Evolutionary conservation across 1,140 invertebrate genomes (phyloP), one percentile per base, ranked within the genome.

Genomic region (Anoplophora glabripennis): DNA sequence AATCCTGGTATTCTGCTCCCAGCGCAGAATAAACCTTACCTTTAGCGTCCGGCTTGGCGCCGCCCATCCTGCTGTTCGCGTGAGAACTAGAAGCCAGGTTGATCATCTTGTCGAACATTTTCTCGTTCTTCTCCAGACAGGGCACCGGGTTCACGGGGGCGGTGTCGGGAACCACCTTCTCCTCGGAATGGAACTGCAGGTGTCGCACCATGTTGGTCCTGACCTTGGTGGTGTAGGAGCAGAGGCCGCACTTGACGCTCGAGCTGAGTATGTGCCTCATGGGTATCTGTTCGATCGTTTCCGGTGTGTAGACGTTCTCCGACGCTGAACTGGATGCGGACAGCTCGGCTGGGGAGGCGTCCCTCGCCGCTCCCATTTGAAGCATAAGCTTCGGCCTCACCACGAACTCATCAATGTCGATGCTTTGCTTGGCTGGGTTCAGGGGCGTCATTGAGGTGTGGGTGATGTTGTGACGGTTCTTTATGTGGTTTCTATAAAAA

Each of bases 91-190:
- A 83, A 0, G 90, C 89, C 11, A 90, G 76, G 73, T 92, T 92
- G 0, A 85, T 80, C 89, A 92, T 92, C 72, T 89, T 89, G 69
- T 92, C 89, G 70, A 92, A 92, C 82, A 90, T 89, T 61, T 81
- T 84, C 67, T 90, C 89, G 55, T 86, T 88, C 34, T 85, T 85
- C 46, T 89, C 85, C 14, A 90, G 75, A 72, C 87, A 89, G 0
- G 89, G 89, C 0, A 92, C 89, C 0, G 89, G 89, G 78, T 92
- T 92, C 0, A 90, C 84, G 0, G 86, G 84, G 0, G 85, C 82
- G 0, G 79, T 83, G 61, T 84, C 78, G 1, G 86, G 80, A 1
- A 85, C 83, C 0, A 76, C 78, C 57, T 81, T 53, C 17, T 83
- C 82, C 40, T 81, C 79, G 0, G 78, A 77, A 69, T 92, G 89